These are phyloP conservation scores for Poeciliopsis presidionis DNA, from an alignment of 2,797 vertebrate genomes.

Conservation along the genomic window DNA sequence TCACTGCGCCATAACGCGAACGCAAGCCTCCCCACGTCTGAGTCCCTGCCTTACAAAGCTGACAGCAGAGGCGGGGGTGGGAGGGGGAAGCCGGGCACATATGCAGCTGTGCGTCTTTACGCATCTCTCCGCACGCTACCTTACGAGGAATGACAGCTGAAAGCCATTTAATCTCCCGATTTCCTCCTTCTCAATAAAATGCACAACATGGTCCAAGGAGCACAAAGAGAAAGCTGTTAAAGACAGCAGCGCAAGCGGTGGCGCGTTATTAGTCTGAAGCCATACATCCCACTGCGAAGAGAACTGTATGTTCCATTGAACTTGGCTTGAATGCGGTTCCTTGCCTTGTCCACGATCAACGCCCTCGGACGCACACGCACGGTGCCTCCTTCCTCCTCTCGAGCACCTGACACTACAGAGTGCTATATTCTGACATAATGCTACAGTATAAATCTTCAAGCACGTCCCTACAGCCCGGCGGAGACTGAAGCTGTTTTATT, in stretches of 20 bases:
- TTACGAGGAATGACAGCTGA: slow-evolving; percentile 59
- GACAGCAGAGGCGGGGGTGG: neutral
- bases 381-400: slow-evolving; percentile 73
- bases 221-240: slow-evolving; percentile 32
- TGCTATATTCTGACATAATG: slow-evolving; percentile 63
- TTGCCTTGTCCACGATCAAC: slow-evolving; percentile 81
- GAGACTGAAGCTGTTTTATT: slow-evolving; percentile 11
- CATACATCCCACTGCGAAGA: slow-evolving; percentile 76
- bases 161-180: slow-evolving; percentile 51
- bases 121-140: slow-evolving; percentile 54
- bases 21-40: neutral
- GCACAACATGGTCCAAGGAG: slow-evolving; percentile 40
- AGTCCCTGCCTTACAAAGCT: neutral
- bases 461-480: slow-evolving; percentile 46
- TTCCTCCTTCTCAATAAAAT: slow-evolving; percentile 61
- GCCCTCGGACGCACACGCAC: slow-evolving; percentile 78
- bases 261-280: slow-evolving; percentile 65
- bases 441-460: slow-evolving; percentile 41
- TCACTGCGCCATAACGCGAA: slow-evolving; percentile 61
- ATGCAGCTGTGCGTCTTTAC: slow-evolving; percentile 52
- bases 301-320: slow-evolving; percentile 73
- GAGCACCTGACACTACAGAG: slow-evolving; percentile 69
- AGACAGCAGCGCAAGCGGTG: slow-evolving; percentile 28
- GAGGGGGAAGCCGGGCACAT: neutral
- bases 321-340: slow-evolving; percentile 76